Evolutionary conservation across 2,888 invertebrate genomes (phyloP).

Genomic region (Stomorhina lunata): DNA sequence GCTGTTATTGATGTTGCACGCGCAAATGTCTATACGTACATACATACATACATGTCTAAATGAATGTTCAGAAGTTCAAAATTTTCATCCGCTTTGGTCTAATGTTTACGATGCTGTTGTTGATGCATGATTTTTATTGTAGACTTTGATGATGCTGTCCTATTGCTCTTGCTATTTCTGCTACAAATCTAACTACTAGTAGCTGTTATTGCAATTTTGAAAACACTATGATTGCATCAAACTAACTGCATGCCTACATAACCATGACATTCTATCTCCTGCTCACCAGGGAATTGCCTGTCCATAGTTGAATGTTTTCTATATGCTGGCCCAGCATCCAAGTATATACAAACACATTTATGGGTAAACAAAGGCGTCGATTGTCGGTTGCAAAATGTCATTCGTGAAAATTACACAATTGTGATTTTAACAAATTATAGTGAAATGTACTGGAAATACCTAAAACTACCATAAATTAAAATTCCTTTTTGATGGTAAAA

Average conservation of each 20-base stretch:
- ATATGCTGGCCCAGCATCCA: background rate
- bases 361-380: conserved; percentile 62
- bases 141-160: conserved; percentile 57
- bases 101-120: conserved; percentile 62
- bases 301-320: conserved; percentile 9
- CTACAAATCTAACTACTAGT: background rate
- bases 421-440: conserved; percentile 65
- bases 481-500: background rate
- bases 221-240: conserved; percentile 56
- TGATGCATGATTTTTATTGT: conserved; percentile 64
- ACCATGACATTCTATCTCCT: conserved; percentile 4
- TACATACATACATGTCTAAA: background rate
- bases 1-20: conserved; percentile 57
- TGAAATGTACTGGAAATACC: conserved; percentile 64
- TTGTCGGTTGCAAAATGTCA: conserved; percentile 63
- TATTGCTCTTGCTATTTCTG: conserved; percentile 13
- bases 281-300: conserved; percentile 7
- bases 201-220: conserved; percentile 56
- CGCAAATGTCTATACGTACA: background rate
- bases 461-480: conserved; percentile 56
- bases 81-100: conserved; percentile 52
- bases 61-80: conserved; percentile 43
- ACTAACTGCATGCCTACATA: conserved; percentile 12
- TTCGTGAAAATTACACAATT: conserved; percentile 63
- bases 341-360: conserved; percentile 40